phyloP scores from a whole-genome alignment of 2,113 vertebrate genomes.

The Dasypus novemcinctus region DNA sequence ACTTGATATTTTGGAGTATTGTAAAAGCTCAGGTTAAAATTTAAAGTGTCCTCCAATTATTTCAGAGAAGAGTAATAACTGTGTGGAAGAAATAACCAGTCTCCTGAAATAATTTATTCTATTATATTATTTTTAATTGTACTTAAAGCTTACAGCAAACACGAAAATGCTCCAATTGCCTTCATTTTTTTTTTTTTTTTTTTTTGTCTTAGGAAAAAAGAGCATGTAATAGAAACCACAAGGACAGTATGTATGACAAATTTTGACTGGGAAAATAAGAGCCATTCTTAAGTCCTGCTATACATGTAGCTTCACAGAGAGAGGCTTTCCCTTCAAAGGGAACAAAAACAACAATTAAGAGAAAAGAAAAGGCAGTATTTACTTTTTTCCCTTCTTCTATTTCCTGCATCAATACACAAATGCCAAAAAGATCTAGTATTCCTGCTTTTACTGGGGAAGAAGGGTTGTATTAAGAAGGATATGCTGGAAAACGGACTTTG shows the following conservation, averaged over 20 bases:
- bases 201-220: slow-evolving; percentile 3
- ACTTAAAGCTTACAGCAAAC: not conserved
- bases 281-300: not conserved
- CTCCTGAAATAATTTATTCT: slow-evolving; percentile 31
- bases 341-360: not conserved
- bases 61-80: slow-evolving; percentile 18
- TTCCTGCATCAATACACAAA: not conserved
- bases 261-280: not conserved
- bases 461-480: not conserved
- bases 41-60: not conserved
- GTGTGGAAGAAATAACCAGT: slow-evolving; percentile 8
- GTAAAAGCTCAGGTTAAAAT: slow-evolving; percentile 22
- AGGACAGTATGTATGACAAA: not conserved
- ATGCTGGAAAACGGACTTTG: too few relatives aligned
- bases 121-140: not conserved
- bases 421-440: not conserved
- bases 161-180: not conserved
- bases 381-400: not conserved
- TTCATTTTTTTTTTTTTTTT: not conserved
- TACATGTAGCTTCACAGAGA: not conserved
- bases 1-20: slow-evolving; percentile 26
- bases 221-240: not conserved
- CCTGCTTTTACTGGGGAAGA: not conserved
- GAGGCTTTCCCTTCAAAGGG: not conserved
- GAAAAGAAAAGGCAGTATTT: not conserved